Conservation (phyloP, 2,113 vertebrate genomes). For the Crotalus viridis region DNA sequence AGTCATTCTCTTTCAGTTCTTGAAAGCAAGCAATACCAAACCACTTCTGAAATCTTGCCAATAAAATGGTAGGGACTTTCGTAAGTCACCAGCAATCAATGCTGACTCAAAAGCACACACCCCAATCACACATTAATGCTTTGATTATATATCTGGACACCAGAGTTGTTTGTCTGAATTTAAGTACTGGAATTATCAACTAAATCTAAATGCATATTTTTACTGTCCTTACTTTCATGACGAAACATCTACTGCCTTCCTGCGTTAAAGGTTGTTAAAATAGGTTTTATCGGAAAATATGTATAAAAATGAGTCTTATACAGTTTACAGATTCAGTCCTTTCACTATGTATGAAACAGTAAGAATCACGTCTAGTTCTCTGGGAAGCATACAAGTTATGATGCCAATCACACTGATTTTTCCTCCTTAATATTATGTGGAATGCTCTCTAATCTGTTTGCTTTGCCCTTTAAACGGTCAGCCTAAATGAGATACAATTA, state of each 20-base stretch:
- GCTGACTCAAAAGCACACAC: not conserved
- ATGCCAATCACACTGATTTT: not conserved
- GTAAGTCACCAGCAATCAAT: not conserved
- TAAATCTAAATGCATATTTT: not conserved
- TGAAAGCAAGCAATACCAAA: not conserved
- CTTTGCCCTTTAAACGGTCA: constrained; percentile 4
- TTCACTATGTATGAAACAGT: not conserved
- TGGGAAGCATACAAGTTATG: not conserved
- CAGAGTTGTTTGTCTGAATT: not conserved
- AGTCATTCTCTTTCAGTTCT: not conserved
- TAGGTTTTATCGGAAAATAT: not conserved
- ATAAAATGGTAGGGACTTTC: not conserved
- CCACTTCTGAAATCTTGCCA: not conserved
- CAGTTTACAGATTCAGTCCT: not conserved
- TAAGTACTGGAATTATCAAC: not conserved
- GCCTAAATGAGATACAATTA: not conserved
- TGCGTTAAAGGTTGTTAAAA: not conserved
- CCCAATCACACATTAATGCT: not conserved
- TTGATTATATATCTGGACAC: not conserved
- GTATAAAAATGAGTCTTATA: not conserved
- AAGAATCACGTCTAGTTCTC: not conserved
- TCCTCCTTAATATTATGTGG: not conserved
- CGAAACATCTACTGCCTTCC: not conserved
- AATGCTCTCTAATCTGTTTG: constrained; percentile 4
- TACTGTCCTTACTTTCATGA: not conserved